Percentiles rank a stretch among this genome's conserved stretches.
These are phyloP conservation scores for Onychomys arenicola DNA, from an alignment of 2,797 vertebrate genomes.

Conservation along the genomic window DNA sequence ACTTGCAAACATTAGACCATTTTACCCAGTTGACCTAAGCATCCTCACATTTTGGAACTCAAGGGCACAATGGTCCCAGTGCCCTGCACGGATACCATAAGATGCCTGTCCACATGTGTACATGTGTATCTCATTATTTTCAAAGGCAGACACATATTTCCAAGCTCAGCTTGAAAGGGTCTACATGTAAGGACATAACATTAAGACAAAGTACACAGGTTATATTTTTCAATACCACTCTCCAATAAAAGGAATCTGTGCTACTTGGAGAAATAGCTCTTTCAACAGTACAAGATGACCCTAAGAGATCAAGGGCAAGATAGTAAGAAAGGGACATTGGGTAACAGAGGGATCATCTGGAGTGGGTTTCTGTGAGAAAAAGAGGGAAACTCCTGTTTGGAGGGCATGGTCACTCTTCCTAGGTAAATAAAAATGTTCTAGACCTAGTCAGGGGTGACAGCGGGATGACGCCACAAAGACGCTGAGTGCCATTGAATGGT, in stretches of 20 bases:
- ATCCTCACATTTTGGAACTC: background rate
- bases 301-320: background rate
- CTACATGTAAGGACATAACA: background rate
- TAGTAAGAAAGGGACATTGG: background rate
- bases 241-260: background rate
- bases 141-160: background rate
- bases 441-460: background rate
- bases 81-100: background rate
- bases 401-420: background rate
- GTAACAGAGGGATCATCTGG: background rate
- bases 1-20: background rate
- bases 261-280: background rate
- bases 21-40: background rate
- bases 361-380: background rate
- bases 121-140: background rate
- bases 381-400: background rate
- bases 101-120: background rate
- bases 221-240: constrained; percentile 1
- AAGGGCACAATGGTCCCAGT: background rate
- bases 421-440: background rate
- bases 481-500: background rate
- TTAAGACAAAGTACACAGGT: background rate
- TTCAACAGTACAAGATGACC: background rate
- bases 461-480: background rate
- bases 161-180: background rate